phyloP scores from a whole-genome alignment of 1,140 invertebrate species.

The Oscheius sp. region DNA sequence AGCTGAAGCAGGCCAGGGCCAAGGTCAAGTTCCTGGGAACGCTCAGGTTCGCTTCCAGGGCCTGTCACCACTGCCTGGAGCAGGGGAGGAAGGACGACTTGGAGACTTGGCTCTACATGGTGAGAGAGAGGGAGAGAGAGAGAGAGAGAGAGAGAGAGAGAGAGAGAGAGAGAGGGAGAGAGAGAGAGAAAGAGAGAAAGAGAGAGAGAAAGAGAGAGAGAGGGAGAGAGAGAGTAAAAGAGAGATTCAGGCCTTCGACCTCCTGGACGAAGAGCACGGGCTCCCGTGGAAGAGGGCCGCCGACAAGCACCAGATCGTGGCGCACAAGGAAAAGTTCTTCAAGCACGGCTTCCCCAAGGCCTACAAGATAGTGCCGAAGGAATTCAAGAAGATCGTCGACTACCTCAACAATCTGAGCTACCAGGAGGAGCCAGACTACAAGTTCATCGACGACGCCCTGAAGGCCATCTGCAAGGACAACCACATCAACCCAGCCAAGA shows the following conservation, averaged over 20 bases:
- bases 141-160: background rate
- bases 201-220: too few relatives aligned
- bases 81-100: conserved; percentile 35
- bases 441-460: background rate
- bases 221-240: too few relatives aligned
- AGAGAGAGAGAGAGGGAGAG: background rate
- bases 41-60: conserved; percentile 14
- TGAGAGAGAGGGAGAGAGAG: background rate
- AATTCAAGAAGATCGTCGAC: background rate
- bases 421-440: background rate
- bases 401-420: background rate
- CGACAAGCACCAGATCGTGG: background rate
- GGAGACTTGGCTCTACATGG: conserved; percentile 29
- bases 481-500: background rate
- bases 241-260: conserved; percentile 9
- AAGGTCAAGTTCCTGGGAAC: conserved; percentile 31
- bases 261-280: conserved; percentile 1
- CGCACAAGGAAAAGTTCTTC: conserved; percentile 4
- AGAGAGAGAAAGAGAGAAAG: conserved; percentile 5
- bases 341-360: background rate
- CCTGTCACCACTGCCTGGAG: conserved; percentile 17
- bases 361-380: background rate
- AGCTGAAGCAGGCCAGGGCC: background rate
- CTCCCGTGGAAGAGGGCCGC: conserved; percentile 12
- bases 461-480: background rate